Percentiles rank a stretch among this genome's conserved stretches.
phyloP scores from a whole-genome alignment of 1,140 invertebrate species.

The Neodiprion lecontei region DNA sequence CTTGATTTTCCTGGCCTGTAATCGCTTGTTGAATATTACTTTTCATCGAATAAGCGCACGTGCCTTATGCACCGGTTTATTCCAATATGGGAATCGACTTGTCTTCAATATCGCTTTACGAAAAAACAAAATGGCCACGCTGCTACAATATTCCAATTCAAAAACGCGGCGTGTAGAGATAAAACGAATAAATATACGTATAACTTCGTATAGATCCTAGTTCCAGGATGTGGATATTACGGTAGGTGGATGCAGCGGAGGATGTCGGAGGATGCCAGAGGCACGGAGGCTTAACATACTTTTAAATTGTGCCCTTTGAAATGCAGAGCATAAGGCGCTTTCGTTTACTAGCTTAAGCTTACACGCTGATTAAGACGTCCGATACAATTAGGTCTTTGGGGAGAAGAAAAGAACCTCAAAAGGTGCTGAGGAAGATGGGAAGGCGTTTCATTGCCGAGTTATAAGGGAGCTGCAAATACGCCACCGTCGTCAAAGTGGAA shows the following conservation, averaged over 20 bases:
- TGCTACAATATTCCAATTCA: too few species aligned
- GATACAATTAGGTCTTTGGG: slow-evolving; percentile 57
- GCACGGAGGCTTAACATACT: slow-evolving; percentile 52
- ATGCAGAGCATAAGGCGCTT: slow-evolving; percentile 52
- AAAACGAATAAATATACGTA: too few species aligned
- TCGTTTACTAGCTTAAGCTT: slow-evolving; percentile 46
- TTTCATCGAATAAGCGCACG: too few species aligned
- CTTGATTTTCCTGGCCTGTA: too few species aligned
- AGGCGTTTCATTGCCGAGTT: neutral
- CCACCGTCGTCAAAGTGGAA: neutral
- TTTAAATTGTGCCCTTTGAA: slow-evolving; percentile 60
- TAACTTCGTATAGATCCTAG: too few species aligned
- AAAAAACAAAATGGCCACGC: too few species aligned
- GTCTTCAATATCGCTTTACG: too few species aligned
- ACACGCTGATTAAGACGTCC: slow-evolving; percentile 61
- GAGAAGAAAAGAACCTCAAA: slow-evolving; percentile 28
- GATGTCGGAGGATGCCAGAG: slow-evolving; percentile 50
- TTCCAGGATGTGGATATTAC: slow-evolving; percentile 22
- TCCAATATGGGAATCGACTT: too few species aligned
- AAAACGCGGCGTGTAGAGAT: too few species aligned
- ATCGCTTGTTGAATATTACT: too few species aligned
- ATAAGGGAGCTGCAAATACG: neutral
- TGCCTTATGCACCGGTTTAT: too few species aligned
- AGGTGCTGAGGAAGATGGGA: neutral
- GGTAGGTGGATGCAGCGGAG: slow-evolving; percentile 29